Evolutionary conservation across 1,140 invertebrate genomes (phyloP), one percentile per base, ranked within the genome.

Genomic region (Bombus turneri): DNA sequence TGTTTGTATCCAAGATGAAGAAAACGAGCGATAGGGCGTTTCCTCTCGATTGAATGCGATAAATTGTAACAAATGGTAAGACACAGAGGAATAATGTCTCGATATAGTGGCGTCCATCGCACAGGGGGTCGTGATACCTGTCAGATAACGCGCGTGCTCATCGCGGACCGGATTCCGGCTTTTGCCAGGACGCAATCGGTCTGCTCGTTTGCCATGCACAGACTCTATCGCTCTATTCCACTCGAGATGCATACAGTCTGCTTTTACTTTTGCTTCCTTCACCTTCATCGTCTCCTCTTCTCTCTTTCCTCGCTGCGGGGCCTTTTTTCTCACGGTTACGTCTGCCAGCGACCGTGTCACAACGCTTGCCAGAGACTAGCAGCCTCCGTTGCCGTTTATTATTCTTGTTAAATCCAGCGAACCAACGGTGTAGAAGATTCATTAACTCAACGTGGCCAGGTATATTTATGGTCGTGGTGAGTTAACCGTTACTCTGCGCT

Each of bases 241-340:
- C n/a, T 75, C n/a, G 72, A 69, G 84, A 83, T 71, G 15, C 41
- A 43, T 47, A 43, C 66, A 80, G 69, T 18, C n/a, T 37, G 68
- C 72, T 87, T 78, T 81, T 87, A 73, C 72, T 85, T 80, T 76
- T 78, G 62, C 83, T 85, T 82, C 57, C 37, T 75, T 85, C 83
- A 57, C 83, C 83, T 74, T 74, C 69, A 22, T 41, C 74, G 62
- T 15, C 62, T 73, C 22, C 15, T 59, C 71, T 53, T 53, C 47
- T 53, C 47, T 53, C 18, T 53, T 53, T 53, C 28, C 18, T 43
- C 13, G 68, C 64, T 69, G 34, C 8, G 1, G 8, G 4, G 28
- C 9, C 39, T 72, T 59, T 78, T 74, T 84, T 83, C 64, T 81
- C 77, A 31, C 66, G 73, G 57, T 39, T 86, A 59, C 72, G 47